Base-by-base conservation (phyloP, 2,113 vertebrate species). In the Cheirogaleus medius region DNA sequence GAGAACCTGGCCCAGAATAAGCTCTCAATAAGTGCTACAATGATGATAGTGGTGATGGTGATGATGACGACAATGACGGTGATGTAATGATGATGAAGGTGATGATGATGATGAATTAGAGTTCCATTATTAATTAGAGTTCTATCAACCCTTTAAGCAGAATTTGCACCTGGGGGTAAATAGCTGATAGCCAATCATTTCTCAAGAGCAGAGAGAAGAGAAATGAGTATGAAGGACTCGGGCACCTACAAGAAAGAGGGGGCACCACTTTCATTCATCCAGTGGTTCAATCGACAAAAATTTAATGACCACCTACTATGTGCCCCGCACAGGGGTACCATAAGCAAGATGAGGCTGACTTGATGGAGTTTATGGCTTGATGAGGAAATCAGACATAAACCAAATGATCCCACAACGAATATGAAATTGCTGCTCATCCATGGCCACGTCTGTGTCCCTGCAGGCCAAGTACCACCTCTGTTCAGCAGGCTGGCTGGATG, bases 401-500 rank as follows among this genome's bases (percentile, higher is more conserved):
- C 66, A 21, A 78, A 73, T 39, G 68, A 68, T 25, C 44, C 34
- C 73, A 80, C 29, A 6, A 49, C 21, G 23, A 20, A 58, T 39
- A 10, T 3, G 52, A 54, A 64, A 12, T 63, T 52, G n/a, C 37
- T 27, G 25, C n/a, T 58, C 71, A 86, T 5, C 84, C 3, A 0
- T 8, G 8, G 23, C 78, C 80, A 21, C 3, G 1, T 60, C 37
- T 87, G 32, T 97, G 66, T 94, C 87, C 83, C 97, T 60, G 8
- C 89, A 99, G 99, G 99, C 99, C 0, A 99, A 98, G 21, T 98
- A 99, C 93, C 99, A 99, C 97, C 47, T 99, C 68, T 99, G 99
- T 21, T 94, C 99, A 1, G 99, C 99, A 0, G 99, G 99, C 90
- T 99, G 99, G 99, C 97, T 99, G 29, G 99, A 98, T 0, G 87